Conservation (phyloP, 2,888 invertebrate species). For the Athalia cordata region DNA sequence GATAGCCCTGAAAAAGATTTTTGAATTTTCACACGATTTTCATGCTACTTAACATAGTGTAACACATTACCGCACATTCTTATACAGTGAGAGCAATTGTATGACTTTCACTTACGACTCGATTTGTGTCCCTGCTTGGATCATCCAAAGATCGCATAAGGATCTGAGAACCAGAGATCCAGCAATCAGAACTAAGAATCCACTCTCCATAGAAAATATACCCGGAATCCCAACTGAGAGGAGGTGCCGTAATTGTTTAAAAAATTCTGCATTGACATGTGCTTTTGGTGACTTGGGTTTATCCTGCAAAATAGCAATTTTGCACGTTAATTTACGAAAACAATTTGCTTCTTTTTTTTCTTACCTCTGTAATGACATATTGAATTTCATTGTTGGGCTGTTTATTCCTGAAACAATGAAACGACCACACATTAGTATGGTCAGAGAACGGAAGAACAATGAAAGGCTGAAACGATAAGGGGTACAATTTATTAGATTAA, state of each 20-base stretch:
- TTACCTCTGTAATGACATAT: conserved; percentile 84
- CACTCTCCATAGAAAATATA: conserved; percentile 84
- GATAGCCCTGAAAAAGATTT: conserved; percentile 84
- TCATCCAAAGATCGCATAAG: conserved; percentile 98
- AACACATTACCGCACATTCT: neutral
- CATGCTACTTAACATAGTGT: neutral
- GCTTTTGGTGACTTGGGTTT: conserved; percentile 78
- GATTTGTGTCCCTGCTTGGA: conserved; percentile 93
- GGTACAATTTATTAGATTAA: neutral
- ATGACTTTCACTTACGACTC: conserved; percentile 82
- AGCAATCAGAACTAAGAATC: conserved; percentile 85
- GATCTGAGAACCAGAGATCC: conserved; percentile 89
- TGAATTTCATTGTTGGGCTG: conserved; percentile 84
- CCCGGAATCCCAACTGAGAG: conserved; percentile 82
- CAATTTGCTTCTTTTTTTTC: conserved; percentile 37
- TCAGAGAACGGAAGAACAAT: conserved; percentile 46
- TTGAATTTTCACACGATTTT: neutral
- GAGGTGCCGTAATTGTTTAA: conserved; percentile 81
- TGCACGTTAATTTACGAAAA: conserved; percentile 11
- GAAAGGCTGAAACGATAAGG: neutral
- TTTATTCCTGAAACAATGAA: conserved; percentile 72
- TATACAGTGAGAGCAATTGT: neutral
- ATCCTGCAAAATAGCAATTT: conserved; percentile 74
- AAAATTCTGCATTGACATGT: conserved; percentile 85
- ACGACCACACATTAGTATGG: conserved; percentile 43